Evolutionary conservation across 2,888 invertebrate species (phyloP).

Genomic region (Scaptomyza tumidula): DNA sequence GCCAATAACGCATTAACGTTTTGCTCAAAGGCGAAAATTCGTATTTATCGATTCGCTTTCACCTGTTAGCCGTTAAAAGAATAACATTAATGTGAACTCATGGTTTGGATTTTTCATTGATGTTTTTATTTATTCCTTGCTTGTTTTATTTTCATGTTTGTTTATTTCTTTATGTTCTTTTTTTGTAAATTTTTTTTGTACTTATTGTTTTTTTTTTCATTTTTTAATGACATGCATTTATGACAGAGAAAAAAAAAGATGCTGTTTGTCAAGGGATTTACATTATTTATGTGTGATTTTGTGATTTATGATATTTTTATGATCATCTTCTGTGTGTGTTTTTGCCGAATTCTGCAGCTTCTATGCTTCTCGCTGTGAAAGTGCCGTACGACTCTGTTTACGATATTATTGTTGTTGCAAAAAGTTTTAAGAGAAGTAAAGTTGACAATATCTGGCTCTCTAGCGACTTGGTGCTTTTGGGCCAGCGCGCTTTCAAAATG

Average conservation of each 20-base stretch:
- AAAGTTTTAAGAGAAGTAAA: slow-evolving; percentile 50
- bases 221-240: slow-evolving; percentile 83
- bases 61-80: slow-evolving; percentile 53
- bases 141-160: slow-evolving; percentile 56
- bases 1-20: slow-evolving; percentile 31
- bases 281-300: slow-evolving; percentile 67
- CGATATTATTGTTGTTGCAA: slow-evolving; percentile 13
- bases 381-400: slow-evolving; percentile 68
- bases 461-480: slow-evolving; percentile 53
- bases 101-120: slow-evolving; percentile 70
- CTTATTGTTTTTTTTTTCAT: slow-evolving; percentile 80
- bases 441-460: slow-evolving; percentile 49
- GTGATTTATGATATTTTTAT: slow-evolving; percentile 51
- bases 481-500: slow-evolving; percentile 51
- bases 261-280: slow-evolving; percentile 65
- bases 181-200: slow-evolving; percentile 54
- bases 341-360: slow-evolving; percentile 67
- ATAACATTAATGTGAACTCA: slow-evolving; percentile 39
- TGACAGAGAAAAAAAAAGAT: slow-evolving; percentile 79
- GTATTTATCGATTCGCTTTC: slow-evolving; percentile 62
- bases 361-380: slow-evolving; percentile 67
- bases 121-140: slow-evolving; percentile 72
- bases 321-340: slow-evolving; percentile 26
- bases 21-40: slow-evolving; percentile 22
- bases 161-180: slow-evolving; percentile 40